Evolutionary conservation across 2,888 invertebrate genomes (phyloP), one percentile per base, ranked within the genome.

Genomic region (Lissocephala sabroskyi): DNA sequence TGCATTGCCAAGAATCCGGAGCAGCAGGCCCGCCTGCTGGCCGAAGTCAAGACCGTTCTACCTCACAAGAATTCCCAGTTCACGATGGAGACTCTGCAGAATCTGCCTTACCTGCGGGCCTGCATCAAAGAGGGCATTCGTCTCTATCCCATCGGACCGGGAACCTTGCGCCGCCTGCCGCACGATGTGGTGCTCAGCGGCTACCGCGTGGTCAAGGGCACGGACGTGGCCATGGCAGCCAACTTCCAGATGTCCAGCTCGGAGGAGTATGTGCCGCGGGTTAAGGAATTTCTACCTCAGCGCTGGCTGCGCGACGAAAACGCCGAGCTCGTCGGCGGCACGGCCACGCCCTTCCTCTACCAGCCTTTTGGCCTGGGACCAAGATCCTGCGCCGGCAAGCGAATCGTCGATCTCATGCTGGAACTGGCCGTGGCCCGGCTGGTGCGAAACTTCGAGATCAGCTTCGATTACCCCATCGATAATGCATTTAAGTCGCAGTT

Each of bases 71-170:
- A 82, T 35, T 81, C 85, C 0, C 67, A 71, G 2, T 62, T 88
- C 19, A 87, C 85, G 1, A 76, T 84, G 1, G 81, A 85, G 2
- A 81, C 84, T 43, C 76, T 88, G 42, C 79, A 82, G 9, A 79
- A 86, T 45, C 81, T 88, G 46, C 86, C 88, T 0, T 93, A 91
- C 67, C 73, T 93, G n/a, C 89, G 87, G 53, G 92, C 92, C 1
- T 92, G 91, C 71, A 87, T 93, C 33, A 93, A 92, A 76, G 93
- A 94, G 80, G 87, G 90, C 0, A 82, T 92, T 44, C 86, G 93
- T 61, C 50, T 91, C 29, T 86, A 87, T 68, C 90, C 91, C 0
- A 86, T 90, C 1, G 86, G 87, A 0, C 82, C 87, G 2, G 91
- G 88, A 0, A 89, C 88, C 46, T 68, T 87, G 7, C 86, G 91